Evolutionary conservation across 2,888 invertebrate species (phyloP).

Genomic region (Dasysyrphus tricinctus): DNA sequence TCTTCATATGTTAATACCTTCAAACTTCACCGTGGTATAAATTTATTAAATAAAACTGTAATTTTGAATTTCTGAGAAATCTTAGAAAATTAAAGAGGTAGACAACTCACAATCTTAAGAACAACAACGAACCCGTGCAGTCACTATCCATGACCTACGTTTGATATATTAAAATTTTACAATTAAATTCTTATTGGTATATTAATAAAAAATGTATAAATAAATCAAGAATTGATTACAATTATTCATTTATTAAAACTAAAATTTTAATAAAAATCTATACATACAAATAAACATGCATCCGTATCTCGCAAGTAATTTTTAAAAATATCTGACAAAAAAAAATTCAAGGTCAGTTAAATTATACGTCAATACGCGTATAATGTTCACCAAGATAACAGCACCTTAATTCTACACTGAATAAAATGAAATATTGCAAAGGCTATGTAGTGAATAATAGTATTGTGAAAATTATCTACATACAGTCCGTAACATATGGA

Average conservation of each 20-base stretch:
- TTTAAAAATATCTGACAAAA: conserved; percentile 8
- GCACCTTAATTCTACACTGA: background rate
- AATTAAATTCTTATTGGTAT: too few relatives aligned
- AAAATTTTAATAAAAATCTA: conserved; percentile 7
- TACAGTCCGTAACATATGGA: too few relatives aligned
- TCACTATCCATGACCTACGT: too few relatives aligned
- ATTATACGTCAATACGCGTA: conserved; percentile 32
- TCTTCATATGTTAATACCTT: too few relatives aligned
- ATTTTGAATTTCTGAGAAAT: too few relatives aligned
- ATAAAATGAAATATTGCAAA: background rate
- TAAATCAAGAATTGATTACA: conserved; percentile 31
- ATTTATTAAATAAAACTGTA: too few relatives aligned
- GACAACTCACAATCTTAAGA: too few relatives aligned
- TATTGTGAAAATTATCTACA: too few relatives aligned
- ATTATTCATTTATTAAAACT: conserved; percentile 16
- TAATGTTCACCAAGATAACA: background rate
- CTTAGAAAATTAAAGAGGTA: too few relatives aligned
- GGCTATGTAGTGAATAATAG: background rate
- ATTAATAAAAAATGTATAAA: background rate
- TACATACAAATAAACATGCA: background rate
- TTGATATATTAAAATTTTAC: too few relatives aligned
- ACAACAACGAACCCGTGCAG: too few relatives aligned
- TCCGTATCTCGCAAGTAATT: background rate
- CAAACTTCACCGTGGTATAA: too few relatives aligned
- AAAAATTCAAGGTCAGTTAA: conserved; percentile 38